A percentile compares a stretch with the other conserved stretches of the same genome.
phyloP scores from a whole-genome alignment of 1,140 invertebrate genomes.

The Drosophila bocki region DNA sequence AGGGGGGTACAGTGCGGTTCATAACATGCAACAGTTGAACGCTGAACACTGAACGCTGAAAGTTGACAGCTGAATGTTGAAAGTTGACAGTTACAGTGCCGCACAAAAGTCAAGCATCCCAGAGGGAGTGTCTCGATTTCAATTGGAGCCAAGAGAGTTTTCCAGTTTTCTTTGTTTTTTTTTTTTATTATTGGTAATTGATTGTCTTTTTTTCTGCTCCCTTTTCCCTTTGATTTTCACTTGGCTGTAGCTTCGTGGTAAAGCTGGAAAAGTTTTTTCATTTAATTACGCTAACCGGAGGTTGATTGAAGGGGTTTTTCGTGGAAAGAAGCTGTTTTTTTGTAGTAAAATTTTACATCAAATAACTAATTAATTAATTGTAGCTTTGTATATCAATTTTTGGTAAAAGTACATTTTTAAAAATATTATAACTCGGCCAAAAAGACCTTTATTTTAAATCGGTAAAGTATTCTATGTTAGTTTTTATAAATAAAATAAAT shows the following conservation, averaged over 20 bases:
- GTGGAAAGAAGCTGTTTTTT: background rate
- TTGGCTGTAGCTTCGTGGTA: background rate
- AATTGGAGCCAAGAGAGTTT: slow-evolving; percentile 12
- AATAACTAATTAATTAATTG: background rate
- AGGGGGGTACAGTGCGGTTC: background rate
- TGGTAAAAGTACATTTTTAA: too few species aligned
- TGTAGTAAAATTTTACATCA: too few species aligned
- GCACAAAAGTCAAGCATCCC: slow-evolving; percentile 12
- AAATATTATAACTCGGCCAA: too few species aligned
- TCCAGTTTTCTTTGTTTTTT: background rate
- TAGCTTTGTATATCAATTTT: too few species aligned
- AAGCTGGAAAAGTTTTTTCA: slow-evolving; percentile 1
- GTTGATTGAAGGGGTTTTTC: background rate
- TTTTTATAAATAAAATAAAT: too few species aligned
- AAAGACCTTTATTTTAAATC: too few species aligned
- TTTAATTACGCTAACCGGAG: slow-evolving; percentile 6
- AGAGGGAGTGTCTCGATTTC: slow-evolving; percentile 7
- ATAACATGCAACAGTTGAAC: slow-evolving; percentile 29
- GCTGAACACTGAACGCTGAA: background rate
- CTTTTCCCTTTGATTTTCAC: slow-evolving; percentile 11
- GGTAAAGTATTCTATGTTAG: too few species aligned
- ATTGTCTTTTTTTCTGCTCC: slow-evolving; percentile 1
- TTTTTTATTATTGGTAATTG: slow-evolving; percentile 10
- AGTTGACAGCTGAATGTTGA: slow-evolving; percentile 4
- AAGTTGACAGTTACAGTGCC: slow-evolving; percentile 11